Evolutionary conservation across 2,797 vertebrate species (phyloP), one percentile per base, ranked within the genome.

Genomic region (Ibycter americanus): DNA sequence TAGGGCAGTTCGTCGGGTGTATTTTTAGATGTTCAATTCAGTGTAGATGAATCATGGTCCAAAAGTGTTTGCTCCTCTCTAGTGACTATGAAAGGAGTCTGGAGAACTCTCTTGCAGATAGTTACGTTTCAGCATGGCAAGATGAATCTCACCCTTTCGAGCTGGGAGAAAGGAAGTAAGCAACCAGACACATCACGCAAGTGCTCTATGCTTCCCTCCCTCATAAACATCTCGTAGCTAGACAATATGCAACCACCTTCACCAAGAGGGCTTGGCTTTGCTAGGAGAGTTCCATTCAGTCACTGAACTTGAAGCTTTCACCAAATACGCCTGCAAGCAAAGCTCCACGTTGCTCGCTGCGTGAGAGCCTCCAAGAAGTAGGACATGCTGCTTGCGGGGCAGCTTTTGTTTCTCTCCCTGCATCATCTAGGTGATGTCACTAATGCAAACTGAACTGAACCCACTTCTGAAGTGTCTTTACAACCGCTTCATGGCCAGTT

Each of bases 81-180:
- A 38, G 52, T 80, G 79, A 83, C 92, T 96, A 92, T n/a, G 61
- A 95, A 95, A 93, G 91, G 87, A 93, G 74, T 12, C 91, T 78
- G 65, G 32, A 83, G 36, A 90, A 79, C 42, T 89, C 52, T 76
- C 26, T 21, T 5, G 29, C 40, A 46, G 27, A 82, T 4, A 72
- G 81, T 22, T 72, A 51, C 6, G n/a, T 4, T 63, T 61, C 3
- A 63, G 59, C 21, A 55, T 11, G 11, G 46, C n/a, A 90, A 71
- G 52, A 86, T 14, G 18, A 91, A 91, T 23, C 21, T 82, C 49
- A 32, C 18, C 25, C 66, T 86, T 92, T 78, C 40, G 68, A 85
- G 3, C 2, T 12, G 40, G 18, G 27, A 40, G 12, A 61, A 83
- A 93, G 38, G 52, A 87, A 26, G 29, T 5, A 80, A 79, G 62